These are phyloP conservation scores for Acanthurus lineatus DNA, from an alignment of 2,797 vertebrate species.

Conservation along the genomic window DNA sequence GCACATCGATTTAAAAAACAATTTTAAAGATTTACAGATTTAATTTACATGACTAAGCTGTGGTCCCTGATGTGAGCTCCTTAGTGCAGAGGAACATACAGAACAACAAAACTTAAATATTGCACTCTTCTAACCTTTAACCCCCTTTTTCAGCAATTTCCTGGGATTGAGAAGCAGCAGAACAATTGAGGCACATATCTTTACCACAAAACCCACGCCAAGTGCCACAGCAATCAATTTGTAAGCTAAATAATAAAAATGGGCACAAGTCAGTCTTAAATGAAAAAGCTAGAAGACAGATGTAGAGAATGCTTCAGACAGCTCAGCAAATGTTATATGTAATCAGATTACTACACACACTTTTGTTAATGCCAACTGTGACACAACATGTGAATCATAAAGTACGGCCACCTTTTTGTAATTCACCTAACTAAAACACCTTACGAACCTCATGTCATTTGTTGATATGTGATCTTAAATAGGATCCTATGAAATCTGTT, in stretches of 20 bases:
- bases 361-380: neutral
- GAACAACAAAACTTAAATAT: conserved; percentile 13
- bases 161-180: conserved; percentile 44
- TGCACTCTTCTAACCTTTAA: conserved; percentile 34
- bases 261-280: neutral
- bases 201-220: conserved; percentile 6
- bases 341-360: conserved; percentile 6
- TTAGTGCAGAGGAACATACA: conserved; percentile 8
- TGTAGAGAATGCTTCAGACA: neutral
- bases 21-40: neutral
- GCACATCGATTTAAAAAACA: no score
- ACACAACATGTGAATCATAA: neutral
- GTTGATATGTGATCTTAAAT: neutral
- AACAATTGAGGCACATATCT: conserved; percentile 29
- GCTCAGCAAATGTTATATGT: neutral
- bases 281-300: neutral
- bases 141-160: conserved; percentile 30
- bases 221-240: conserved; percentile 17
- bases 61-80: neutral
- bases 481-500: conserved; percentile 4
- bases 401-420: neutral
- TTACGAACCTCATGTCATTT: neutral
- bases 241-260: conserved; percentile 7
- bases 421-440: neutral
- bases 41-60: conserved; percentile 9